Evolutionary conservation across 1,140 invertebrate genomes (phyloP), one percentile per base, ranked within the genome.

Genomic region (Papilio polyxenes): DNA sequence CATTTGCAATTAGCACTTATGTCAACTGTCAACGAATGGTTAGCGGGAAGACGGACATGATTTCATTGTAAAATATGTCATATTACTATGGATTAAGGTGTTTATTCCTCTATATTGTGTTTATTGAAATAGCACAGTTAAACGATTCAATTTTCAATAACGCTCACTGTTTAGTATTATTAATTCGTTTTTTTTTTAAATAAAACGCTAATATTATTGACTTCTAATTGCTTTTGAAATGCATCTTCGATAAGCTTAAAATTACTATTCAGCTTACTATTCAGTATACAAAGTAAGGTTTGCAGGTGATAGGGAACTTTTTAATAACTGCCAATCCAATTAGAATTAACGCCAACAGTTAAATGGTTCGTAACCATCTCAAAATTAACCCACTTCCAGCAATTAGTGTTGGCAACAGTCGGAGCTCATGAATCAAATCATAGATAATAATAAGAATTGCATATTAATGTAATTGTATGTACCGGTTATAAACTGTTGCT

Each of bases 1-100:
- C 86, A 84, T 80, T 79, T 82, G 87, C 89, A 92, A 93, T 93
- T 93, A 93, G 89, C 92, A 90, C 91, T 89, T 92, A 89, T 87
- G 86, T 84, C 87, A 81, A 85, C 89, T 93, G 92, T 92, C 92
- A 92, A 86, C 92, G 84, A 82, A 15, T 15, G 48, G 48, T 77
- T 49, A 77, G 31, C 31, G 31, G 51, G 23, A 77, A 77, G 11
- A 53, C 51, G 48, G 9, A 23, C 31, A 77, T 17, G 13, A n/a
- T 53, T 51, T 56, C 74, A 81, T 74, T 49, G 65, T 17, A 81
- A 81, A 81, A 75, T 74, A 17, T 23, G n/a, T 56, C 62, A n/a
- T 51, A 37, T 74, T 37, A 0, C 3, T 31, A 17, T 31, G 31
- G 13, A 7, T 15, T 37, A 72, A 72, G 31, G 62, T 40, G 65